phyloP scores from a whole-genome alignment of 35 echinoderm and acorn worm genomes.

The Apostichopus californicus region DNA sequence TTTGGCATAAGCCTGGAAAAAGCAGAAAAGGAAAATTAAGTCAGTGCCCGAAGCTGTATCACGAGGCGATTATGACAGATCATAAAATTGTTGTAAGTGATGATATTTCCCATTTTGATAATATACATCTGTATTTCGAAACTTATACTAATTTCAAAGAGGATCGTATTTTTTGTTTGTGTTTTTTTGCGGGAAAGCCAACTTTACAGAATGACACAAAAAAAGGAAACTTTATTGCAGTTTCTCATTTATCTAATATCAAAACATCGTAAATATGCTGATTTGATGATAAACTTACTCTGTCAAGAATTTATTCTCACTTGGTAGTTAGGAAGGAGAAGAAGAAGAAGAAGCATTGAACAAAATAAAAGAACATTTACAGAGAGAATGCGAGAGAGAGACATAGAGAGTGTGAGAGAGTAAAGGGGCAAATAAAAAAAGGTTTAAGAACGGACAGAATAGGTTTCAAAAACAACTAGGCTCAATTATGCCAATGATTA shows the following conservation, averaged over 20 bases:
- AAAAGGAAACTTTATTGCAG: background rate
- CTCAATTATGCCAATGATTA: background rate
- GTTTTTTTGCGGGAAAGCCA: background rate
- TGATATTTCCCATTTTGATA: no score
- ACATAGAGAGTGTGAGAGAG: background rate
- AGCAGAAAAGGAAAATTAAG: no score
- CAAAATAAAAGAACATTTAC: background rate
- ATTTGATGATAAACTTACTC: background rate
- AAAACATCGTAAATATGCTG: background rate
- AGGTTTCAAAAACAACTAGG: background rate
- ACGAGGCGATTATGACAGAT: no score
- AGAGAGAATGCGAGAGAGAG: background rate
- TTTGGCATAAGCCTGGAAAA: no score
- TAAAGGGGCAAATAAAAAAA: background rate
- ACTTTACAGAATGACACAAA: background rate
- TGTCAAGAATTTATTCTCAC: background rate
- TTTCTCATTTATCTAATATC: background rate
- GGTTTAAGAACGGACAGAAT: background rate
- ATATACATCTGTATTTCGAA: no score
- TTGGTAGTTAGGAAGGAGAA: no score
- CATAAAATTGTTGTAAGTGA: no score
- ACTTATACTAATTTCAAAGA: no score
- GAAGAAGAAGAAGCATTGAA: no score
- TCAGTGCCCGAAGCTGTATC: no score
- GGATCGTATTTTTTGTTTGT: no score